Evolutionary conservation across 2,888 invertebrate genomes (phyloP).

Genomic region (Arrhopalites spinosus): DNA sequence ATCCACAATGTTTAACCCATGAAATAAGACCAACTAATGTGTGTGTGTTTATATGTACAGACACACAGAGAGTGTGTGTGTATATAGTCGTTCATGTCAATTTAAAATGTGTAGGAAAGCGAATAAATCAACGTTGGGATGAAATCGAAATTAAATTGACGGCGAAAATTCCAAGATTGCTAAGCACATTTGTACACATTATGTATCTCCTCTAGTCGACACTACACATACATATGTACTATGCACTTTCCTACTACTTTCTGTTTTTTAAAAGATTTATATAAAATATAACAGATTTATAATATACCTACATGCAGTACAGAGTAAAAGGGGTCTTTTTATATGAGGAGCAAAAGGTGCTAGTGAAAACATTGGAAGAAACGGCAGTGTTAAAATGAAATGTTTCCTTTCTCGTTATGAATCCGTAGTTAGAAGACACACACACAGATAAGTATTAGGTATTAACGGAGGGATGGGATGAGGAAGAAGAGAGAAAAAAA

Average conservation of each 20-base stretch:
- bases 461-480: too few species aligned
- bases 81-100: neutral
- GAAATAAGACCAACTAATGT: too few species aligned
- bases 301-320: too few species aligned
- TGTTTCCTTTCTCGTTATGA: neutral
- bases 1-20: too few species aligned
- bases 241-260: too few species aligned
- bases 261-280: too few species aligned
- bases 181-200: neutral
- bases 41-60: too few species aligned
- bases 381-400: neutral
- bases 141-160: constrained; percentile 32
- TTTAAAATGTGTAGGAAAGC: neutral
- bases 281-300: too few species aligned
- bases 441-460: neutral
- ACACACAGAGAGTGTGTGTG: neutral
- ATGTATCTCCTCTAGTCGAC: neutral
- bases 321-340: neutral
- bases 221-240: too few species aligned
- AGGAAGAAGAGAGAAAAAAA: too few species aligned
- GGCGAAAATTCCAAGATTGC: constrained; percentile 21
- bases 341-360: neutral
- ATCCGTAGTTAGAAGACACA: neutral
- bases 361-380: neutral
- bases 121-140: constrained; percentile 24